phyloP scores from a whole-genome alignment of 2,888 invertebrate species.

The Pachydiplax longipennis region DNA sequence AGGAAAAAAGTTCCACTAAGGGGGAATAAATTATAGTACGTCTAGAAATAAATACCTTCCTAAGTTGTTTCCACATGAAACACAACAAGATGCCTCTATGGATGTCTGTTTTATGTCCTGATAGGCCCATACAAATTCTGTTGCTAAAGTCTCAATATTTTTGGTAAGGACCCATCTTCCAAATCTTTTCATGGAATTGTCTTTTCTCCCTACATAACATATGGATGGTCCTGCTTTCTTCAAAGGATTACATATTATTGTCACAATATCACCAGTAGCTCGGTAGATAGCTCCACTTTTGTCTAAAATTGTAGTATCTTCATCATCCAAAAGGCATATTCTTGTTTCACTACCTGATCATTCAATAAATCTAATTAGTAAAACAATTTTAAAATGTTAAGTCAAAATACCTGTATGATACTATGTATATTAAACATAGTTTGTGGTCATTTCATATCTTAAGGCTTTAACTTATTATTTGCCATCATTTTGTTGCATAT shows the following conservation, averaged over 20 bases:
- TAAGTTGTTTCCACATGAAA: conserved; percentile 64
- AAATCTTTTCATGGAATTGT: conserved; percentile 77
- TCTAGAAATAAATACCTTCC: conserved; percentile 61
- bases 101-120: background rate
- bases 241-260: conserved; percentile 55
- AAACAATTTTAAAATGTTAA: background rate
- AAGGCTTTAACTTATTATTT: too few species aligned
- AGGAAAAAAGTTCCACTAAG: too few species aligned
- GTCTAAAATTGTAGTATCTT: conserved; percentile 56
- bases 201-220: conserved; percentile 72
- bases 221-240: conserved; percentile 59
- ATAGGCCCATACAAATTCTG: conserved; percentile 58
- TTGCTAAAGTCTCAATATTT: conserved; percentile 64
- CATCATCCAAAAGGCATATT: conserved; percentile 62
- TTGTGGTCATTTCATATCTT: too few species aligned
- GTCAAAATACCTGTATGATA: background rate
- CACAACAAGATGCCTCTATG: conserved; percentile 64
- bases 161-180: conserved; percentile 73
- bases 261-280: conserved; percentile 77
- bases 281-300: conserved; percentile 60
- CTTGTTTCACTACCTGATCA: conserved; percentile 62
- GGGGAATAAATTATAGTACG: too few species aligned
- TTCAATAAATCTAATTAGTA: conserved; percentile 40
- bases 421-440: too few species aligned
- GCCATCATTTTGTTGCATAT: too few species aligned